A percentile compares a stretch with the other conserved stretches of the same genome.
Evolutionary conservation across 2,113 vertebrate species (phyloP).

Genomic region (Ophthalmolycus amberensis): DNA sequence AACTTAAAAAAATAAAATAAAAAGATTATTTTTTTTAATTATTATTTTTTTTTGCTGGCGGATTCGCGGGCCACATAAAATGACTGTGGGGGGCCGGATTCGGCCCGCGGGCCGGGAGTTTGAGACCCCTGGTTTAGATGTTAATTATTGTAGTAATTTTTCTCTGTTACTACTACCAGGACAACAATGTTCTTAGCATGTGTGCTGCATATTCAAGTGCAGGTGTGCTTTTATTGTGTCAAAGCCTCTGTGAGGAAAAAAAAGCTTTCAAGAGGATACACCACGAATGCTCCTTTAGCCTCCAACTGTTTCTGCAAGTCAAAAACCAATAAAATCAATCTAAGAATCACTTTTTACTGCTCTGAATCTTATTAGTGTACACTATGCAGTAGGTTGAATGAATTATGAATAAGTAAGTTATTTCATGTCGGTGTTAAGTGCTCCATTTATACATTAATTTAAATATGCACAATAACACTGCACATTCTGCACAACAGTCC

Average conservation of each 20-base stretch:
- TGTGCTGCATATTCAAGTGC: not conserved
- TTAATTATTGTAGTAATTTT: not conserved
- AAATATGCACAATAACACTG: not conserved
- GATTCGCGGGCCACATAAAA: no score
- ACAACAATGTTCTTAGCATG: not conserved
- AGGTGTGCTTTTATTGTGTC: not conserved
- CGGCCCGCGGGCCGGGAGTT: no score
- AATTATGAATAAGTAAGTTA: not conserved
- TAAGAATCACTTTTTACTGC: not conserved
- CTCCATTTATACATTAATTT: not conserved
- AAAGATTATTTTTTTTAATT: no score
- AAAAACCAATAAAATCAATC: no score
- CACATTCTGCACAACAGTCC: not conserved
- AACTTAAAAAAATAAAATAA: no score
- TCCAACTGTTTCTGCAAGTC: no score
- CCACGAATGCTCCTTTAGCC: no score
- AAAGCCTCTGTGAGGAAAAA: not conserved
- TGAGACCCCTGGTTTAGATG: no score
- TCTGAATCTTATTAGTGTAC: not conserved
- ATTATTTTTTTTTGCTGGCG: no score
- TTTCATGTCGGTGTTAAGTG: not conserved
- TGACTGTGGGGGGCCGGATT: no score
- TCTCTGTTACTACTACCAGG: not conserved
- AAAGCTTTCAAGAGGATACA: no score
- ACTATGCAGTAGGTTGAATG: not conserved